Evolutionary conservation across 2,797 vertebrate genomes (phyloP), one percentile per base, ranked within the genome.

Genomic region (Gymnoscopelus microlampas): DNA sequence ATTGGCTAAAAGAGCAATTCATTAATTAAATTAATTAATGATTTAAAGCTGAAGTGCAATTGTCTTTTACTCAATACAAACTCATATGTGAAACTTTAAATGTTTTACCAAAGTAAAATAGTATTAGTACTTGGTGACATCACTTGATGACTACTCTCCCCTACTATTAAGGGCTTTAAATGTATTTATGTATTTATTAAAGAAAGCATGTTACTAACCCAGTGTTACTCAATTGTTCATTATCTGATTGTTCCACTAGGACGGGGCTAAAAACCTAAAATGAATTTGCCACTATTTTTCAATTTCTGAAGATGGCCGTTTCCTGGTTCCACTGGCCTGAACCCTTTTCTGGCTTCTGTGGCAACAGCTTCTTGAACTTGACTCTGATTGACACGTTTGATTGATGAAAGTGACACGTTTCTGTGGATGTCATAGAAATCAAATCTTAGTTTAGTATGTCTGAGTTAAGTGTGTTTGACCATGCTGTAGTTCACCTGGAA

Each of bases 41-140:
- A 29, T 3, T 29, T 29, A 29, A 29, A 29, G 26, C 26, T 29
- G 26, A 29, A 29, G 26, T 29, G 39, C 2, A 44, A 44, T 9
- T 9, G 9, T 39, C 5, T 44, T 44, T 44, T 44, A 44, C 39
- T 10, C 9, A 44, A 35, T 35, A 5, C 32, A 35, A 44, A 44
- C 9, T 2, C 8, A 2, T 12, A 4, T 10, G 10, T 7, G 23
- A 29, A 44, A 66, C 59, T 26, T 32, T 0, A 66, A 69, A 63
- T 68, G 62, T 79, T 60, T 4, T 48, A 39, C 75, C 73, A 75
- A 66, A 66, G 54, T 68, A 60, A 77, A 75, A 49, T 26, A 39
- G 35, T 39, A 8, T 39, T 39, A 39, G 39, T 44, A 44, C 8
- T 44, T 44, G 39, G 39, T 44, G 39, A 44, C 5, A 39, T 39